Conservation (phyloP, 2,797 vertebrate genomes). For the Miichthys miiuy region DNA sequence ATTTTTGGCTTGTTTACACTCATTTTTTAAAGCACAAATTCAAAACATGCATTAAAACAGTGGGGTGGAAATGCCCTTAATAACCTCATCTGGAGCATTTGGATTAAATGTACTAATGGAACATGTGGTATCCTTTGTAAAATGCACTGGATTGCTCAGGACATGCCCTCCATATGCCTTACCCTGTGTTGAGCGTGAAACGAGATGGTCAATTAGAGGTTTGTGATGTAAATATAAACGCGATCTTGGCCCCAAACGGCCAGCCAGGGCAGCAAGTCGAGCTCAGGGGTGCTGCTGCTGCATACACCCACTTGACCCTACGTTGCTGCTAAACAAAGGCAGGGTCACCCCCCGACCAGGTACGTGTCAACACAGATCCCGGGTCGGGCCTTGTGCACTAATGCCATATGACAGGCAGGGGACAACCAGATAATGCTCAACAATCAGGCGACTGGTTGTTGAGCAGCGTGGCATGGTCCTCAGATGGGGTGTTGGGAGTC, state of each 20-base stretch:
- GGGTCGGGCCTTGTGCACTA: slow-evolving; percentile 63
- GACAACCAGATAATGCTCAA: slow-evolving; percentile 74
- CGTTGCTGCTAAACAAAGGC: slow-evolving; percentile 75
- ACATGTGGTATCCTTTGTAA: slow-evolving; percentile 6
- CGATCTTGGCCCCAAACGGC: slow-evolving; percentile 18
- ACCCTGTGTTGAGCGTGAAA: slow-evolving; percentile 17
- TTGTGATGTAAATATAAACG: slow-evolving; percentile 43
- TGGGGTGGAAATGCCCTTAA: neutral
- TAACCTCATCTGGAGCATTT: slow-evolving; percentile 10
- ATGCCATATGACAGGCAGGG: slow-evolving; percentile 79
- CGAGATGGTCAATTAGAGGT: slow-evolving; percentile 35
- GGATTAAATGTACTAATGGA: neutral
- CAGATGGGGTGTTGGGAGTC: slow-evolving; percentile 36
- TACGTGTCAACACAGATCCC: slow-evolving; percentile 73
- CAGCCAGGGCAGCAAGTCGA: slow-evolving; percentile 36
- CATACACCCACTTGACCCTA: slow-evolving; percentile 84
- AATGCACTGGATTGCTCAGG: slow-evolving; percentile 1
- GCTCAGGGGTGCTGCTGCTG: slow-evolving; percentile 49
- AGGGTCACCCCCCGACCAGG: slow-evolving; percentile 76
- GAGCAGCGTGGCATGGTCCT: slow-evolving; percentile 53
- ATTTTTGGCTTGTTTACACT: neutral
- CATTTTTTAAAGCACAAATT: neutral
- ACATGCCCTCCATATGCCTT: neutral
- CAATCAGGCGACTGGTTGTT: slow-evolving; percentile 62
- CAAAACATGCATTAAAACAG: neutral